Evolutionary conservation across 92 coral and sea anemone genomes (phyloP).

Genomic region (Phenganax marumi): DNA sequence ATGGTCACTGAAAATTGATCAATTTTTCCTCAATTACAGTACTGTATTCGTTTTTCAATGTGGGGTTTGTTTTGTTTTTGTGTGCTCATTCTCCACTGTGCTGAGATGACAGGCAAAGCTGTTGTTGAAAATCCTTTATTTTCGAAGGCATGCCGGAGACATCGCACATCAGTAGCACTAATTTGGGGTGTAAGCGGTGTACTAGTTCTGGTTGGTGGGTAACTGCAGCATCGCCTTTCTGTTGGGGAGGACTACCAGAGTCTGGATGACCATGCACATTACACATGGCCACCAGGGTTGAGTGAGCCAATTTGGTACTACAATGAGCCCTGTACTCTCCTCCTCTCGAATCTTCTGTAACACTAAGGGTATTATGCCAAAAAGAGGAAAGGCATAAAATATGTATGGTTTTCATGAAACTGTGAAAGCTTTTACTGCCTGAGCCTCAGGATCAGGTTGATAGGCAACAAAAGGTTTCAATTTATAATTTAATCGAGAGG

Average conservation of each 20-base stretch:
- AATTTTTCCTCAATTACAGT: conserved; percentile 48
- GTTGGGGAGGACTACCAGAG: conserved; percentile 32
- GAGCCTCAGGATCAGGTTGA: conserved; percentile 52
- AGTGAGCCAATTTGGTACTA: conserved; percentile 57
- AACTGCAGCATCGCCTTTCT: conserved; percentile 30
- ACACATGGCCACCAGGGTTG: conserved; percentile 56
- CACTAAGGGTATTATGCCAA: conserved; percentile 41
- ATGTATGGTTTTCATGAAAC: conserved; percentile 33
- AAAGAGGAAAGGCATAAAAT: conserved; percentile 62
- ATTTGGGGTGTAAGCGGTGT: conserved; percentile 46
- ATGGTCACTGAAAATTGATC: conserved; percentile 55
- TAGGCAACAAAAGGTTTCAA: conserved; percentile 28
- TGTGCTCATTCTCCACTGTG: conserved; percentile 50
- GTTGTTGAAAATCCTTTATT: conserved; percentile 53
- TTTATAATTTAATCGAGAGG: conserved; percentile 47
- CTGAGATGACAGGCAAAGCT: conserved; percentile 45
- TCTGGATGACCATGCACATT: conserved; percentile 17
- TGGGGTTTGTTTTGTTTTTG: conserved; percentile 41
- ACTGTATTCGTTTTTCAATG: conserved; percentile 49
- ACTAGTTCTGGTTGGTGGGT: conserved; percentile 28
- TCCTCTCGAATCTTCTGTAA: conserved; percentile 42
- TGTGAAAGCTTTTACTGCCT: conserved; percentile 49
- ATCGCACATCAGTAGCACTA: conserved; percentile 51
- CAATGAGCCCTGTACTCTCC: conserved; percentile 47
- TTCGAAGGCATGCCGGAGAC: conserved; percentile 52